phyloP scores from a whole-genome alignment of 1,140 invertebrate genomes.

The Pogonus chalceus region DNA sequence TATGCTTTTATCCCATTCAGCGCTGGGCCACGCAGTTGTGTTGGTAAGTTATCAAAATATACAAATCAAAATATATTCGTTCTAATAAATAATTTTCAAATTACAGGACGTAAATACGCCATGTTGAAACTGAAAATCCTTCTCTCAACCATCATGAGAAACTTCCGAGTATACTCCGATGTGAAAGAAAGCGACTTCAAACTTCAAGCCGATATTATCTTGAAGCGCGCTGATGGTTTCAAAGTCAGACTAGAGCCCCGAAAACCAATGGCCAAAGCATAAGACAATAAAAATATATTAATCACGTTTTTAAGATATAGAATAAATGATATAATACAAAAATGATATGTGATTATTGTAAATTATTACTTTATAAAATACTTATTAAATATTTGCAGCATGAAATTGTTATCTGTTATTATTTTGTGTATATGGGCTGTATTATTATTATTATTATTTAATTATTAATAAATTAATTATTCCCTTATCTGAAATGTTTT shows the following conservation, averaged over 20 bases:
- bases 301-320: no score
- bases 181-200: conserved; percentile 59
- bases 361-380: no score
- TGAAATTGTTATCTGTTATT: no score
- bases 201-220: conserved; percentile 70
- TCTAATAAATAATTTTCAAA: conserved; percentile 3
- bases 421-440: no score
- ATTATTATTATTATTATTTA: no score
- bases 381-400: no score
- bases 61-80: neutral
- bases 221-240: conserved; percentile 72
- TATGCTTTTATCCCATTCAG: conserved; percentile 85
- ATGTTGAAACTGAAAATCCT: conserved; percentile 69
- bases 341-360: no score
- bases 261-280: conserved; percentile 30
- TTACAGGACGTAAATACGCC: conserved; percentile 61
- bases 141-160: conserved; percentile 73
- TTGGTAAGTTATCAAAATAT: conserved; percentile 45
- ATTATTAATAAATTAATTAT: no score
- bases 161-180: conserved; percentile 61
- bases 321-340: no score
- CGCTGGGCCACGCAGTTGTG: conserved; percentile 74
- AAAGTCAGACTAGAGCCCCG: conserved; percentile 58
- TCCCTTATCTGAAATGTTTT: no score
- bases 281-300: neutral